A percentile compares a stretch with the other conserved stretches of the same genome.
Conservation (phyloP, 2,888 invertebrate genomes). For the Philopedon plagiatum region DNA sequence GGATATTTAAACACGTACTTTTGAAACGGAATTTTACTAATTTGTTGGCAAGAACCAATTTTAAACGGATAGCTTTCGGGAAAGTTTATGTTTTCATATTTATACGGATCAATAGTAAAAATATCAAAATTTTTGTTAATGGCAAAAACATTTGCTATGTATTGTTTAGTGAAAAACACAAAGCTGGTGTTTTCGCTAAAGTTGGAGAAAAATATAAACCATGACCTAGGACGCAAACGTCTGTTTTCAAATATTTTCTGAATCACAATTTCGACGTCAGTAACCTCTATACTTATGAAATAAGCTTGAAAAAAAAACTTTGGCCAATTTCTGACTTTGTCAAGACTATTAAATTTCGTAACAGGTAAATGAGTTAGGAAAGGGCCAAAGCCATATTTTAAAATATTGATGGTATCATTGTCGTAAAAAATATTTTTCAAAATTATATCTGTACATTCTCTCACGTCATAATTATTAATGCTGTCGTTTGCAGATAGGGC, state of each 20-base stretch:
- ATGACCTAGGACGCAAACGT: neutral
- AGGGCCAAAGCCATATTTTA: neutral
- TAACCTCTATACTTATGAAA: neutral
- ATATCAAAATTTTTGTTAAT: neutral
- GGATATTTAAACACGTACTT: neutral
- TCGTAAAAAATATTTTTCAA: neutral
- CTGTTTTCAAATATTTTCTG: neutral
- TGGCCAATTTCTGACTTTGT: neutral
- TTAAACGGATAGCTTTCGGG: neutral
- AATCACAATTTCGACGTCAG: neutral
- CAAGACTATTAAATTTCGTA: neutral
- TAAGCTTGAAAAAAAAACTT: neutral
- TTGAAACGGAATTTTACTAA: neutral
- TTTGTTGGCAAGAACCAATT: conserved; percentile 6
- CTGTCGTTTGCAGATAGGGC: no score
- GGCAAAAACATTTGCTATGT: conserved; percentile 7
- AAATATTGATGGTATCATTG: neutral
- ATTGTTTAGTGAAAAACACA: conserved; percentile 13
- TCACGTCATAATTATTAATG: no score
- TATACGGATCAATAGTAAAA: conserved; percentile 20
- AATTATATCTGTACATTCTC: neutral
- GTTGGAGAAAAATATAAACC: conserved; percentile 7
- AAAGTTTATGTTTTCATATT: conserved; percentile 11
- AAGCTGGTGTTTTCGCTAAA: neutral
- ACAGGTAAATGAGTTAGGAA: neutral